Conservation (phyloP, 2,888 invertebrate species). For the Perdita meconis region DNA sequence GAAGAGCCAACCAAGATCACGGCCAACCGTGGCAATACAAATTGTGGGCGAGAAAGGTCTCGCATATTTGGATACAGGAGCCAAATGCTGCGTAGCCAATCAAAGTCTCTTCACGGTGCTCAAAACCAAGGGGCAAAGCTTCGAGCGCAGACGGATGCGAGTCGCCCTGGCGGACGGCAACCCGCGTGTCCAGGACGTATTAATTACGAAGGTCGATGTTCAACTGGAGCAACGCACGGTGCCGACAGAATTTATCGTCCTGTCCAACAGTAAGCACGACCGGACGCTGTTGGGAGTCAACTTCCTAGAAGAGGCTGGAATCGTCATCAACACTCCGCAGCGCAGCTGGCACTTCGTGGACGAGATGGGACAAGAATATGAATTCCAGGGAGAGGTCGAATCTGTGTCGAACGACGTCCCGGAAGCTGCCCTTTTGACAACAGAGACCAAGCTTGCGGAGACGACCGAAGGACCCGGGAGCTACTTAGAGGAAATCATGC, state of each 20-base stretch:
- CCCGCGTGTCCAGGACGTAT: neutral
- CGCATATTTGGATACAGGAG: neutral
- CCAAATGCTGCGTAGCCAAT: neutral
- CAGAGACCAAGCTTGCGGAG: neutral
- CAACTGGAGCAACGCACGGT: neutral
- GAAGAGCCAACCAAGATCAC: neutral
- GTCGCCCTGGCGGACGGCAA: neutral
- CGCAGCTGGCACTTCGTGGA: constrained; percentile 10
- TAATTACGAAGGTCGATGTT: neutral
- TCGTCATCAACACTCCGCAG: neutral
- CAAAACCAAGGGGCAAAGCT: neutral
- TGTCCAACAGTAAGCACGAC: neutral
- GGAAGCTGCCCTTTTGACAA: too few relatives aligned
- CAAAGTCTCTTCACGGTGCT: neutral
- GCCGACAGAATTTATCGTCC: neutral
- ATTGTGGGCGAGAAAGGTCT: neutral
- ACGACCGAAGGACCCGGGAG: neutral
- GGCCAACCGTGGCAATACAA: neutral
- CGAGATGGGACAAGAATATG: neutral
- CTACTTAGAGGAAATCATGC: neutral
- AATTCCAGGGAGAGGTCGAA: neutral
- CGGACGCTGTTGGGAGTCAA: neutral
- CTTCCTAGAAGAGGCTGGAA: neutral
- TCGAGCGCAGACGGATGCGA: neutral
- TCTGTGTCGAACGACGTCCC: neutral